Conservation (phyloP, 1,140 invertebrate species). For the Euwallacea similis region DNA sequence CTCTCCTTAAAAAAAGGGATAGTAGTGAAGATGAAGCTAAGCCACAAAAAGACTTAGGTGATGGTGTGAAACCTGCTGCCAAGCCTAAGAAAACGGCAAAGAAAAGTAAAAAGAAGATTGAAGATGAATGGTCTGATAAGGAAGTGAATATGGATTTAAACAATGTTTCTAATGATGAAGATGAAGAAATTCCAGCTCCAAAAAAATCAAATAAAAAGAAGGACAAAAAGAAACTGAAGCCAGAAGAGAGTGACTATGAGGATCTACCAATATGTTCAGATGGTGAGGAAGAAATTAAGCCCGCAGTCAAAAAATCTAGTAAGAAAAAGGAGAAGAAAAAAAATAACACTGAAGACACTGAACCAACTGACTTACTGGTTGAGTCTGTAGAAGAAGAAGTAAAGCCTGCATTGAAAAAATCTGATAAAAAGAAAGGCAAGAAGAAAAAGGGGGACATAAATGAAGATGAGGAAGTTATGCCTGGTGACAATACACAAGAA, state of each 20-base stretch:
- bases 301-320: conserved; percentile 7
- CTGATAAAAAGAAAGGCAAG: conserved; percentile 13
- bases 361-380: not conserved
- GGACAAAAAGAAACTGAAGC: conserved; percentile 3
- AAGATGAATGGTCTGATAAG: conserved; percentile 27
- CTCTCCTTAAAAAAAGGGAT: conserved; percentile 56
- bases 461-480: not conserved
- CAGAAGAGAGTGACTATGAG: conserved; percentile 7
- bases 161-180: conserved; percentile 12
- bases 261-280: not conserved
- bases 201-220: conserved; percentile 11
- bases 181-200: conserved; percentile 1
- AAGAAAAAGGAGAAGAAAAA: conserved; percentile 15
- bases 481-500: not conserved
- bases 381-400: conserved; percentile 3
- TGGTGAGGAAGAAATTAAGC: conserved; percentile 6
- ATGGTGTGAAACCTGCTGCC: not conserved
- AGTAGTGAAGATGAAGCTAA: conserved; percentile 57
- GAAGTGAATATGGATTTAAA: conserved; percentile 11
- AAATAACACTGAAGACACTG: conserved; percentile 4
- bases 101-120: conserved; percentile 22
- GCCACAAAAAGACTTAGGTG: not conserved
- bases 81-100: conserved; percentile 16
- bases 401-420: not conserved
- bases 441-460: conserved; percentile 1